A percentile compares a stretch with the other conserved stretches of the same genome.
These are phyloP conservation scores for Dendroctonus valens DNA, from an alignment of 1,140 invertebrate genomes.

Conservation along the genomic window DNA sequence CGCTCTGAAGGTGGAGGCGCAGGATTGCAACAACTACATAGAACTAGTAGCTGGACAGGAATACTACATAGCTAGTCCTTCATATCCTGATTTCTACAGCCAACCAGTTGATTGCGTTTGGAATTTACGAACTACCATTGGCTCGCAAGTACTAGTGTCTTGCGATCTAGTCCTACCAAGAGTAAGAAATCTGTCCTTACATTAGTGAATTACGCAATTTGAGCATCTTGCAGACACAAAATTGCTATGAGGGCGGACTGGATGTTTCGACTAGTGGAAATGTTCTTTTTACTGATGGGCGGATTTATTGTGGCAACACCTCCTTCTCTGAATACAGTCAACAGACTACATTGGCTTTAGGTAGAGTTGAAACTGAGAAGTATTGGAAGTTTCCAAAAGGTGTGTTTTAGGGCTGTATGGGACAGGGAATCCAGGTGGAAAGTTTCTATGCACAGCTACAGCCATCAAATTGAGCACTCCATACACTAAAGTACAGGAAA, in stretches of 20 bases:
- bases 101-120: neutral
- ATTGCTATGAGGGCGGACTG: conserved; percentile 51
- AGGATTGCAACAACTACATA: neutral
- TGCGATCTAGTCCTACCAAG: conserved; percentile 1
- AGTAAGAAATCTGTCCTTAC: neutral
- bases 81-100: conserved; percentile 2
- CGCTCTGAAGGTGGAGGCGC: neutral
- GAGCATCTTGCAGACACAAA: conserved; percentile 21
- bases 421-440: conserved; percentile 49
- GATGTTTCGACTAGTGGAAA: conserved; percentile 55
- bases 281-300: conserved; percentile 47
- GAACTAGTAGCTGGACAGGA: conserved; percentile 2
- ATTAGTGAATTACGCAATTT: too few species aligned
- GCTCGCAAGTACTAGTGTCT: conserved; percentile 9
- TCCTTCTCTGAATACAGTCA: too few species aligned
- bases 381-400: too few species aligned
- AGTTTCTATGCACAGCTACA: conserved; percentile 53
- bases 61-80: neutral
- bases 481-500: neutral
- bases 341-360: too few species aligned
- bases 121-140: conserved; percentile 2
- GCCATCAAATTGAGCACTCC: conserved; percentile 30
- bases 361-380: too few species aligned
- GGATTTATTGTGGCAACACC: conserved; percentile 56
- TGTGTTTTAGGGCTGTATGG: conserved; percentile 42